Percentiles rank a stretch among this genome's conserved stretches.
Conservation (phyloP, 2,888 invertebrate genomes). For the Eupithecia inturbata region DNA sequence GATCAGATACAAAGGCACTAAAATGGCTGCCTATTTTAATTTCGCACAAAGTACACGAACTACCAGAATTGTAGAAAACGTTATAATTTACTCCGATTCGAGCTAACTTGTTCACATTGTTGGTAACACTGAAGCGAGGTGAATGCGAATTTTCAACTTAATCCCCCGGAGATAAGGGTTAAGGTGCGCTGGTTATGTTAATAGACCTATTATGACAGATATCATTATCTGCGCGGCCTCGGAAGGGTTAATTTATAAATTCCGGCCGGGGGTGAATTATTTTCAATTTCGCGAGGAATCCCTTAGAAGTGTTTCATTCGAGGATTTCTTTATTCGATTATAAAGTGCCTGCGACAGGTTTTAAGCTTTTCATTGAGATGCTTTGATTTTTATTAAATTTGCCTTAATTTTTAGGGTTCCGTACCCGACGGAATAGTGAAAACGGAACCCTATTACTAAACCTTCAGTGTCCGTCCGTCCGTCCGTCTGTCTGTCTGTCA, state of each 20-base stretch:
- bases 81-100: slow-evolving; percentile 43
- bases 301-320: slow-evolving; percentile 26
- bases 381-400: background rate
- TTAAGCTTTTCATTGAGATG: background rate
- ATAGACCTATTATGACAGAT: slow-evolving; percentile 61
- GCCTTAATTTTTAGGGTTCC: too few relatives aligned
- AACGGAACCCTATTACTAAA: too few relatives aligned
- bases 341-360: slow-evolving; percentile 13
- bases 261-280: slow-evolving; percentile 47
- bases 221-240: slow-evolving; percentile 59
- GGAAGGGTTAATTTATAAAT: slow-evolving; percentile 62
- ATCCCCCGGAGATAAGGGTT: slow-evolving; percentile 26
- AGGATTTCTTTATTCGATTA: slow-evolving; percentile 29
- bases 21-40: slow-evolving; percentile 32
- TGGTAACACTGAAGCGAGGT: slow-evolving; percentile 19
- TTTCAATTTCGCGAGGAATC: slow-evolving; percentile 51
- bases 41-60: slow-evolving; percentile 25
- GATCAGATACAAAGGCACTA: slow-evolving; percentile 28
- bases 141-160: slow-evolving; percentile 26
- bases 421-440: too few relatives aligned
- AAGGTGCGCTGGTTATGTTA: slow-evolving; percentile 54
- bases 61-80: slow-evolving; percentile 36
- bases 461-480: too few relatives aligned
- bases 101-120: slow-evolving; percentile 40
- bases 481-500: too few relatives aligned